A percentile compares a stretch with the other conserved stretches of the same genome.
These are phyloP conservation scores for Lysiphlebus fabarum DNA, from an alignment of 1,140 invertebrate genomes.

Conservation along the genomic window DNA sequence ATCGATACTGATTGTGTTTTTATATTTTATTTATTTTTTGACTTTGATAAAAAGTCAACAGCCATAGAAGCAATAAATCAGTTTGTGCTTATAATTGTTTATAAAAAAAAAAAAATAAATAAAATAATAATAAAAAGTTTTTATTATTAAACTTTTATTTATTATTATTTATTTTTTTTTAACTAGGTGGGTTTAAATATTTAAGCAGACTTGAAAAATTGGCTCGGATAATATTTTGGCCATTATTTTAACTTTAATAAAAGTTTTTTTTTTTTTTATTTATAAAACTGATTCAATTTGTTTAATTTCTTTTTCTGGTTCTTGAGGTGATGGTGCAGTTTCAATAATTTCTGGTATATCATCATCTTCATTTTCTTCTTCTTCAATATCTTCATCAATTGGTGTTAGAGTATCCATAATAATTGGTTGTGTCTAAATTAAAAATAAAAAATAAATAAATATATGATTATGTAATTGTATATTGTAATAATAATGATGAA, in stretches of 20 bases:
- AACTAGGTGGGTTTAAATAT: background rate
- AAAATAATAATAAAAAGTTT: no score
- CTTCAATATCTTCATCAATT: slow-evolving; percentile 77
- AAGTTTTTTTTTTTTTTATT: slow-evolving; percentile 26
- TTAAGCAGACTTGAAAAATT: slow-evolving; percentile 3
- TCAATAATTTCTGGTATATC: slow-evolving; percentile 67
- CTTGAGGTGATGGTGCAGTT: slow-evolving; percentile 61
- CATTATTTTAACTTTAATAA: slow-evolving; percentile 5
- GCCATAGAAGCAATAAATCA: slow-evolving; percentile 14
- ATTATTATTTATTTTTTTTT: background rate
- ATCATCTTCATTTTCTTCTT: slow-evolving; percentile 73
- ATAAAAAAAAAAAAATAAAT: slow-evolving; percentile 12
- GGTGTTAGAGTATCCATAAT: slow-evolving; percentile 71
- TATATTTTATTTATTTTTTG: slow-evolving; percentile 41
- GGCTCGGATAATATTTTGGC: slow-evolving; percentile 19
- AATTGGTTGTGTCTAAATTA: slow-evolving; percentile 55
- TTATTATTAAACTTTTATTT: no score
- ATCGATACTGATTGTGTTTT: slow-evolving; percentile 51
- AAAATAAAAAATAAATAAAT: slow-evolving; percentile 15
- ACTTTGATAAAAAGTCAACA: slow-evolving; percentile 7
- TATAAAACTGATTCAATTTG: slow-evolving; percentile 67
- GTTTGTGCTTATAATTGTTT: background rate
- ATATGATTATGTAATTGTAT: slow-evolving; percentile 6
- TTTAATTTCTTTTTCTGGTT: slow-evolving; percentile 61
- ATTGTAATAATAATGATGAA: slow-evolving; percentile 1